Base-by-base conservation (phyloP, 2,113 vertebrate genomes). In the Hepsetus odoe region DNA sequence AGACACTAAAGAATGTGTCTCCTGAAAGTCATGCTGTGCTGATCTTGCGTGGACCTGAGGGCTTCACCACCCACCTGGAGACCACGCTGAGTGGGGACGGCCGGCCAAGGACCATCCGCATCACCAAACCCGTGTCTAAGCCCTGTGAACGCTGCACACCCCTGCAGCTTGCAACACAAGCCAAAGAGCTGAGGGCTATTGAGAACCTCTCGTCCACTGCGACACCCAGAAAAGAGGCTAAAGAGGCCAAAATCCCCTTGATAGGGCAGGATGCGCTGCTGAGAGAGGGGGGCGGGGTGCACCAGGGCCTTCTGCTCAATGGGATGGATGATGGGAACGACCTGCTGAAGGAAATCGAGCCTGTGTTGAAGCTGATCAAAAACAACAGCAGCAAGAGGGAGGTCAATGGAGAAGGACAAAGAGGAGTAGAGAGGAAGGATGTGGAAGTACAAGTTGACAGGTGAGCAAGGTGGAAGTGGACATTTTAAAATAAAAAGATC, bases 61-160 rank as follows among this genome's bases (percentile, higher is more conserved):
- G 98, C 53, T 98, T 96, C 91, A 97, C 95, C 84, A 98, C 98
- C 1, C 96, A 99, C 87, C 88, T 99, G 90, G 98, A 99, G 91
- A 99, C 97, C 86, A 98, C 98, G 0, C 95, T 98, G 1, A 79
- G 94, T 0, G 94, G 95, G 0, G 97, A 99, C 2, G 97, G 98
- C n/a, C 95, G 94, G 0, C 95, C 95, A 0, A 95, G 95, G 87
- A 99, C 96, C 2, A 87, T 98, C 76, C 92, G 97, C 0, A 91
- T 99, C 80, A 98, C 98, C 18, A 93, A 92, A 32, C 96, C 97
- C 0, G 83, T 96, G 0, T 86, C 93, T 0, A 94, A 91, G 67
- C 89, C 88, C 0, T 94, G 93, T 0, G 94, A 96, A 59, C 88
- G 94, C 74, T 93, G 95, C 86, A 90, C 90, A 44, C 91, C 93